phyloP scores from a whole-genome alignment of 2,113 vertebrate species.

The Sisor rabdophorus region DNA sequence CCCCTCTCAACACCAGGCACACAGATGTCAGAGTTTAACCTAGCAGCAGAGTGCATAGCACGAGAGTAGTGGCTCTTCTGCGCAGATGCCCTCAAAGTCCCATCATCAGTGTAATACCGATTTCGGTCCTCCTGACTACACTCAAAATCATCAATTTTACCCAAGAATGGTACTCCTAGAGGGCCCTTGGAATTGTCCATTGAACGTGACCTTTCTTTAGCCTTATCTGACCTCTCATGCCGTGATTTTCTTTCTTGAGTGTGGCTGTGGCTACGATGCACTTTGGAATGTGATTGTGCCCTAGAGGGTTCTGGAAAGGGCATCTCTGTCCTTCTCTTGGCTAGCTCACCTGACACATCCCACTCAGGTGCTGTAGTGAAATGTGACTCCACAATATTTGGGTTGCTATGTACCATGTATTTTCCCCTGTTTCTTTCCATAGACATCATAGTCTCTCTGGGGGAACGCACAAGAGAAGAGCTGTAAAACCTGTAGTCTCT shows the following conservation, averaged over 20 bases:
- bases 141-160: conserved; percentile 84
- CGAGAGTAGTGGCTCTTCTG: conserved; percentile 80
- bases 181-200: conserved; percentile 97
- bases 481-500: conserved; percentile 87
- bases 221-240: conserved; percentile 89
- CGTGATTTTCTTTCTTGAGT: conserved; percentile 94
- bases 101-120: conserved; percentile 87
- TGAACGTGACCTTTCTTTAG: conserved; percentile 94
- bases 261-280: conserved; percentile 97
- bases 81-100: conserved; percentile 82
- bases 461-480: conserved; percentile 79
- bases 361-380: conserved; percentile 96
- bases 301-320: conserved; percentile 95
- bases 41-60: conserved; percentile 73
- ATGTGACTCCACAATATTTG: conserved; percentile 88
- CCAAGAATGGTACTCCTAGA: conserved; percentile 78
- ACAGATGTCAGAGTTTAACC: conserved; percentile 77
- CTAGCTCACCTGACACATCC: conserved; percentile 94
- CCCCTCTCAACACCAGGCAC: conserved; percentile 78
- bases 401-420: conserved; percentile 88
- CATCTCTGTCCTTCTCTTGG: conserved; percentile 95
- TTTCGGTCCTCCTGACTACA: conserved; percentile 83
- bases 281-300: conserved; percentile 89
- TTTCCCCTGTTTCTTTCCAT: conserved; percentile 87
- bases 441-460: conserved; percentile 85